phyloP scores from a whole-genome alignment of 2,888 invertebrate species.

The Hololepta plana region DNA sequence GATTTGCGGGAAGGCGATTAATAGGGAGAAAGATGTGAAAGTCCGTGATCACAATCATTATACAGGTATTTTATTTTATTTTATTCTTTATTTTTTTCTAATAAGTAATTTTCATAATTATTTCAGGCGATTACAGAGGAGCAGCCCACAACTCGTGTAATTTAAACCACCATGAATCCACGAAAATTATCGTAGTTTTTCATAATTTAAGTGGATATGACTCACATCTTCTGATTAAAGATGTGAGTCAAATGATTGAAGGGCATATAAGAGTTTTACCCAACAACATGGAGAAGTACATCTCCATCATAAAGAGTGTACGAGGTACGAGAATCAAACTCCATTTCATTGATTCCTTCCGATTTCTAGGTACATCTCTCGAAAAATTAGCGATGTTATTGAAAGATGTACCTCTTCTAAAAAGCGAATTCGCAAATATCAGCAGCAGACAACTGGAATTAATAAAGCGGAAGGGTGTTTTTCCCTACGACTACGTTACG shows the following conservation, averaged over 20 bases:
- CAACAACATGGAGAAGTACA: constrained; percentile 3
- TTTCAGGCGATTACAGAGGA: neutral
- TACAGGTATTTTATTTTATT: no score
- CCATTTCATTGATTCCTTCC: neutral
- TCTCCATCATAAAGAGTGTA: constrained; percentile 2
- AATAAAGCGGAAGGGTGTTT: constrained; percentile 1
- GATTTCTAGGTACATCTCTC: constrained; percentile 1
- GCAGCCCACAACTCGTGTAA: constrained; percentile 1
- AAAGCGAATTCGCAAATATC: neutral
- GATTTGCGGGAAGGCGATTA: neutral
- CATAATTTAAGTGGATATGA: constrained; percentile 1
- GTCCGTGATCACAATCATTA: constrained; percentile 3
- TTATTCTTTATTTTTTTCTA: no score
- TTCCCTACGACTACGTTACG: constrained; percentile 1
- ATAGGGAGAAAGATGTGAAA: constrained; percentile 1
- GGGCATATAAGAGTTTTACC: neutral
- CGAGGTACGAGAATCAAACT: neutral
- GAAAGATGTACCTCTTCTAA: neutral
- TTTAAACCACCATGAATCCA: neutral
- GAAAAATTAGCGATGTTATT: constrained; percentile 1
- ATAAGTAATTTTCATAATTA: no score
- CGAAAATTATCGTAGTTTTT: constrained; percentile 2
- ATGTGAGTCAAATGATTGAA: neutral
- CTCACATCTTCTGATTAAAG: neutral
- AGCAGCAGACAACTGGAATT: neutral